Conservation (phyloP, 2,113 vertebrate species). For the Lampris megalopsis region DNA sequence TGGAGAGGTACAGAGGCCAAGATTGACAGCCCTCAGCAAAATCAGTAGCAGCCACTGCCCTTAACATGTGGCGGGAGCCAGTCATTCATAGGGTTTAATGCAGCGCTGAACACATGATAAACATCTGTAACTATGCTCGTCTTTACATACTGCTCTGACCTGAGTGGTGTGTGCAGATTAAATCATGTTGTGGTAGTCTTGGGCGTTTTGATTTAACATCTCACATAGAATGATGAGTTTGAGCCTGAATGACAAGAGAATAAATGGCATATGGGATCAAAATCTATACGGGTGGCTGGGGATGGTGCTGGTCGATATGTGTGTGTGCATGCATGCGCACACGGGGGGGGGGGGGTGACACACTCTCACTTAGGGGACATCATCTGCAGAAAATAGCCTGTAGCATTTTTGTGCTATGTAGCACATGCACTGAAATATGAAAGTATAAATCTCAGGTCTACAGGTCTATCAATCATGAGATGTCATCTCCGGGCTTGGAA, state of each 20-base stretch:
- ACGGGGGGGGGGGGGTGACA: too few species aligned
- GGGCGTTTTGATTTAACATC: neutral
- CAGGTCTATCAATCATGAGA: neutral
- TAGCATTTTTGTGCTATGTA: neutral
- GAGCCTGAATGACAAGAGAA: neutral
- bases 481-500: neutral
- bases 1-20: slow-evolving; percentile 10
- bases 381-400: neutral
- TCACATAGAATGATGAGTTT: neutral
- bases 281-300: too few species aligned
- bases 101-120: neutral
- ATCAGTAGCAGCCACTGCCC: slow-evolving; percentile 11
- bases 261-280: neutral
- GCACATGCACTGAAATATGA: neutral
- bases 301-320: too few species aligned
- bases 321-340: too few species aligned
- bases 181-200: neutral
- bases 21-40: slow-evolving; percentile 16
- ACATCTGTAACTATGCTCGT: neutral
- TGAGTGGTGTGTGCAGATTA: neutral
- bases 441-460: neutral
- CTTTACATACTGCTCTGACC: neutral
- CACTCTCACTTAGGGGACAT: too few species aligned
- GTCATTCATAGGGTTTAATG: slow-evolving; percentile 26
- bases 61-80: slow-evolving; percentile 1